Conservation (phyloP, 1,140 invertebrate species). For the Diorhabda elongata region DNA sequence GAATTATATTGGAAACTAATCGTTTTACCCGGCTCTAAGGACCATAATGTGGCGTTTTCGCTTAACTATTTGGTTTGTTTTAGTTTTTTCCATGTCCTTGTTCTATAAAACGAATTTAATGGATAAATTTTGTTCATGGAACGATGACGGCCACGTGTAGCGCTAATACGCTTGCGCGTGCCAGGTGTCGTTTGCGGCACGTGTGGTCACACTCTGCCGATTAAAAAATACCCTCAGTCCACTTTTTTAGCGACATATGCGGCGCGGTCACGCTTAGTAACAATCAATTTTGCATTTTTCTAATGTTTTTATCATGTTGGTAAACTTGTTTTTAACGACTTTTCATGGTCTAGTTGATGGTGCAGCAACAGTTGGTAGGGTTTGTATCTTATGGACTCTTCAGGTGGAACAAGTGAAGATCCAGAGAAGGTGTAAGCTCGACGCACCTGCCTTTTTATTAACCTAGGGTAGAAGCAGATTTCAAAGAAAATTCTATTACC, state of each 20-base stretch:
- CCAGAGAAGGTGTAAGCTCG: background rate
- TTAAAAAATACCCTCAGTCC: background rate
- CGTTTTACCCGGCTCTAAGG: too few species aligned
- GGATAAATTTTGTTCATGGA: too few species aligned
- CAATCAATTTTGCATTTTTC: conserved; percentile 21
- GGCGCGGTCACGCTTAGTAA: conserved; percentile 9
- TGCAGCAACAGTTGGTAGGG: conserved; percentile 16
- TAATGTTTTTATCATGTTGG: conserved; percentile 15
- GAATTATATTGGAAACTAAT: too few species aligned
- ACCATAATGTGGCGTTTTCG: too few species aligned
- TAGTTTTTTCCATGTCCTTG: too few species aligned
- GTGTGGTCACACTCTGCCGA: conserved; percentile 10
- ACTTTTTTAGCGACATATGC: conserved; percentile 10
- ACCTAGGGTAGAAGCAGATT: conserved; percentile 1
- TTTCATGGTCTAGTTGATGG: conserved; percentile 9
- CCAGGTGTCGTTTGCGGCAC: conserved; percentile 17
- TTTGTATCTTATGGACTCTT: conserved; percentile 8
- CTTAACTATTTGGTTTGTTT: too few species aligned
- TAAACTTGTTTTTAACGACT: conserved; percentile 18
- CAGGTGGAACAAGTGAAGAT: conserved; percentile 15
- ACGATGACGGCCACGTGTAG: conserved; percentile 6
- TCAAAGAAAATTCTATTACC: background rate
- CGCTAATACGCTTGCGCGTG: conserved; percentile 11
- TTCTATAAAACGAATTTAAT: too few species aligned
- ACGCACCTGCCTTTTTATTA: background rate